Conservation (phyloP, 2,888 invertebrate species). For the Autographa pulchrina region DNA sequence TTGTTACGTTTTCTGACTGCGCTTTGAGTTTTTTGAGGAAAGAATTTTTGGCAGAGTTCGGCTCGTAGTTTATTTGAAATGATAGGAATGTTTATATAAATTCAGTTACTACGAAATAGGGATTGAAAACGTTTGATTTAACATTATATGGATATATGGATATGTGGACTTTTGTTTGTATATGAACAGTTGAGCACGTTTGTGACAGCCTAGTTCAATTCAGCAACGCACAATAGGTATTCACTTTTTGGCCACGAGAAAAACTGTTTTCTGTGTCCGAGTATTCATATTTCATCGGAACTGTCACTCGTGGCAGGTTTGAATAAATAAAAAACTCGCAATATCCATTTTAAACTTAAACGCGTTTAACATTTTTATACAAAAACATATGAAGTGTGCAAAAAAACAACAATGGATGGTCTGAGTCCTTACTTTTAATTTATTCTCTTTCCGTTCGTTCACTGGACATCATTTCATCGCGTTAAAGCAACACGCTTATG, state of each 20-base stretch:
- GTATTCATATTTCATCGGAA: constrained; percentile 37
- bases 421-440: constrained; percentile 82
- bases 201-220: constrained; percentile 1
- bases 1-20: constrained; percentile 55
- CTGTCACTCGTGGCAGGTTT: constrained; percentile 34
- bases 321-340: constrained; percentile 34
- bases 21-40: constrained; percentile 46
- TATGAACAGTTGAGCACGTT: constrained; percentile 8
- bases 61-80: constrained; percentile 48
- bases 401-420: constrained; percentile 77
- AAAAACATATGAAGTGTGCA: constrained; percentile 69
- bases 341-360: constrained; percentile 45
- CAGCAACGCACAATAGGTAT: constrained; percentile 8
- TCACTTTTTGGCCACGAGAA: constrained; percentile 15
- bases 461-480: constrained; percentile 80
- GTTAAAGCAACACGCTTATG: constrained; percentile 81
- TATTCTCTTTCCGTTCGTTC: constrained; percentile 77
- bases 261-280: constrained; percentile 19
- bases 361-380: constrained; percentile 60
- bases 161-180: constrained; percentile 6
- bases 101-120: constrained; percentile 17
- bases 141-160: neutral
- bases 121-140: neutral
- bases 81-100: constrained; percentile 43
- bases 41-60: constrained; percentile 42